These are phyloP conservation scores for Achroia grisella DNA, from an alignment of 1,140 invertebrate genomes.

Conservation along the genomic window DNA sequence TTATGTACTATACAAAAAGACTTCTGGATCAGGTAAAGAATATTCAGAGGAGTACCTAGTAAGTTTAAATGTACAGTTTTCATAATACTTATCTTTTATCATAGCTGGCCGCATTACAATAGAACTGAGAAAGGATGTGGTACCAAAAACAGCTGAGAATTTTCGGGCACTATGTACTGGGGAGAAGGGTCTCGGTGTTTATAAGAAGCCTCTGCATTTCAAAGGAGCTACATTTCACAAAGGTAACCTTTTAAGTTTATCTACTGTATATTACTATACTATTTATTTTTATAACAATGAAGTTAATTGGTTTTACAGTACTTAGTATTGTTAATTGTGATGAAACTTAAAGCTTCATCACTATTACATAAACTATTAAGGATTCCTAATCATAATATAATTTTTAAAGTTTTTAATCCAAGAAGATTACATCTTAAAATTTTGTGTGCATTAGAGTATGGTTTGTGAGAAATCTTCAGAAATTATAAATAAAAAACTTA, in stretches of 20 bases:
- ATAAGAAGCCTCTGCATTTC: constrained; percentile 82
- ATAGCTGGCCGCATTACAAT: constrained; percentile 86
- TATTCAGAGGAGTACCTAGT: too few species aligned
- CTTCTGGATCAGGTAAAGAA: too few species aligned
- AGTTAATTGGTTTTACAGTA: neutral
- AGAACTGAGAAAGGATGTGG: constrained; percentile 87
- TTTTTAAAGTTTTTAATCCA: neutral
- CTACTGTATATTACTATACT: neutral
- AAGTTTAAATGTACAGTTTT: too few species aligned
- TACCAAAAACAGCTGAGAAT: constrained; percentile 94
- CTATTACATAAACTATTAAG: neutral
- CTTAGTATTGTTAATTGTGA: neutral
- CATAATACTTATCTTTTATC: constrained; percentile 15
- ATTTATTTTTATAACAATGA: neutral
- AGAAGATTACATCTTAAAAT: neutral
- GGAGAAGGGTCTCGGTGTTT: constrained; percentile 82
- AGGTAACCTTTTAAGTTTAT: constrained; percentile 63
- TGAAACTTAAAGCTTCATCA: neutral
- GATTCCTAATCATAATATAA: neutral
- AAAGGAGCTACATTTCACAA: constrained; percentile 85
- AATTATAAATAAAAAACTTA: too few species aligned
- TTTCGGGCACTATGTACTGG: constrained; percentile 93
- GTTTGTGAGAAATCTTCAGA: too few species aligned
- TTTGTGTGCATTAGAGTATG: too few species aligned
- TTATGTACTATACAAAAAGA: too few species aligned